phyloP scores from a whole-genome alignment of 2,797 vertebrate genomes.

The Phrynocephalus guinanensis region DNA sequence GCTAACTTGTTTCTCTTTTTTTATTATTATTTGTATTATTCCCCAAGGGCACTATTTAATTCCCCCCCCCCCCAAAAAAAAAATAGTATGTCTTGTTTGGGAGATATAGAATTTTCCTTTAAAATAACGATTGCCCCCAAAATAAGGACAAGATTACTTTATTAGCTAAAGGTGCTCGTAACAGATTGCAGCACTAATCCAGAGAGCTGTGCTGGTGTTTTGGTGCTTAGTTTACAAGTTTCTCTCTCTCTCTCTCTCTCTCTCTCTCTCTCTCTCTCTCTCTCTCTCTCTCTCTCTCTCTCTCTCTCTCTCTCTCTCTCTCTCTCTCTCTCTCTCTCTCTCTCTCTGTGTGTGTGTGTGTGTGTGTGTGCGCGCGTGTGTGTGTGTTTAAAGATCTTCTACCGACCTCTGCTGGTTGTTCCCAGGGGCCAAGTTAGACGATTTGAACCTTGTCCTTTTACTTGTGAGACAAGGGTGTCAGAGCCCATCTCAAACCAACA shows the following conservation, averaged over 20 bases:
- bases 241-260: not conserved
- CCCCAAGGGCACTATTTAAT: constrained; percentile 52
- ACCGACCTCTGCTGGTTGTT: not conserved
- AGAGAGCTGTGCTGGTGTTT: constrained; percentile 35
- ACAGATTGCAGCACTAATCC: constrained; percentile 49
- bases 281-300: too few relatives aligned
- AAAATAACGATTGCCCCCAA: constrained; percentile 30
- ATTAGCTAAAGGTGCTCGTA: constrained; percentile 54
- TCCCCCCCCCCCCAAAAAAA: not conserved
- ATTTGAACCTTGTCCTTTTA: constrained; percentile 10
- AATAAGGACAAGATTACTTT: constrained; percentile 1
- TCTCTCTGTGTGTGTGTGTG: too few relatives aligned
- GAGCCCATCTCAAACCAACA: not conserved
- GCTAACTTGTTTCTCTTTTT: constrained; percentile 4
- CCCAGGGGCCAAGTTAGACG: constrained; percentile 14
- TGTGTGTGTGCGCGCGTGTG: not conserved
- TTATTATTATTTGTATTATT: constrained; percentile 33
- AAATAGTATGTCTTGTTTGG: constrained; percentile 39
- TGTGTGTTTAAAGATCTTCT: constrained; percentile 5
- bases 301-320: too few relatives aligned
- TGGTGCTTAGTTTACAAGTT: constrained; percentile 68
- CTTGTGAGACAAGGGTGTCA: constrained; percentile 23
- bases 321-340: too few relatives aligned
- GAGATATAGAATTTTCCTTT: constrained; percentile 42
- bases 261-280: too few relatives aligned